phyloP scores from a whole-genome alignment of 2,797 vertebrate species.

The Ciconia nigra region DNA sequence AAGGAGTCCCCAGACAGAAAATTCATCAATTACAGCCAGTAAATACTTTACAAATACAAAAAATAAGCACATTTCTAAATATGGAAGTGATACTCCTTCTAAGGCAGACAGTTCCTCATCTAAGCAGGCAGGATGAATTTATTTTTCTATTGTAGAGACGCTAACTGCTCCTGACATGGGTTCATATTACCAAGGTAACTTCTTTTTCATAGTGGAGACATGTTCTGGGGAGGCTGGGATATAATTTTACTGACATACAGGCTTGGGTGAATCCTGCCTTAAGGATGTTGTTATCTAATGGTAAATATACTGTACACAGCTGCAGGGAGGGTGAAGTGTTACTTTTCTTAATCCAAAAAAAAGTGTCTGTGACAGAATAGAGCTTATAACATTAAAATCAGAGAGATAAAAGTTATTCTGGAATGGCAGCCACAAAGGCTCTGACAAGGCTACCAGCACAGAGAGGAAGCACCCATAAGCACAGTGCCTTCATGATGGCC shows the following conservation, averaged over 20 bases:
- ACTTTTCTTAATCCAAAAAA: background rate
- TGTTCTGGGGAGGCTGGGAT: background rate
- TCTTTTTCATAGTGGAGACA: background rate
- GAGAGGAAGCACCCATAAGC: background rate
- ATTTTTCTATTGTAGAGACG: background rate
- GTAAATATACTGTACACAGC: background rate
- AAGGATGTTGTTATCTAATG: background rate
- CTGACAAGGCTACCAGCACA: background rate
- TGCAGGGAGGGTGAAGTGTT: background rate
- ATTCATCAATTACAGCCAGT: background rate
- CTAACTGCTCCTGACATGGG: background rate
- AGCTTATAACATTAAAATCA: background rate
- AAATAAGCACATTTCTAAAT: background rate
- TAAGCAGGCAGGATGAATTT: background rate
- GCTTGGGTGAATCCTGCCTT: background rate
- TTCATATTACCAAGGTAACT: background rate
- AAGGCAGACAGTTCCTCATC: background rate
- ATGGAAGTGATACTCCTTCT: background rate
- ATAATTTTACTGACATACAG: background rate
- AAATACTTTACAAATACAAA: background rate
- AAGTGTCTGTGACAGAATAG: background rate
- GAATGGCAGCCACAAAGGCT: background rate
- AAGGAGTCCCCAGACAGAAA: background rate
- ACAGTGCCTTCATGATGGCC: accelerated
- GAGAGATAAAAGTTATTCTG: background rate